Base-by-base conservation (phyloP, 2,888 invertebrate species). In the Marasmarcha lunaedactyla region DNA sequence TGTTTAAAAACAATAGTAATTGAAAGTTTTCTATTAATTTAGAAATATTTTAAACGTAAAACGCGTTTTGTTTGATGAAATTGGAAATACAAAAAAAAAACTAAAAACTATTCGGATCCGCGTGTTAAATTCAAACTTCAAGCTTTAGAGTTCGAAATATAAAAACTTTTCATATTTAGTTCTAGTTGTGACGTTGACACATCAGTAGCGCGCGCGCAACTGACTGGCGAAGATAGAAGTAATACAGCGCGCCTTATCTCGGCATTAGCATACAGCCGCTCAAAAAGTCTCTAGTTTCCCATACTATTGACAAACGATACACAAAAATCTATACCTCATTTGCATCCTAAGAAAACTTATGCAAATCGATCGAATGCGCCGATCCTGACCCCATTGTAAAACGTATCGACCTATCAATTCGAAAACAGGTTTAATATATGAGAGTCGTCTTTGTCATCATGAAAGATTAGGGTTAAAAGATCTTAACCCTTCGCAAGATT, bases 301-400 rank as follows among this genome's bases (percentile, higher is more conserved):
- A 78, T 74, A 71, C 55, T 54, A 50, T 50, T 48, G 61, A 64
- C 54, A 66, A 62, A 20, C 20, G 20, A 20, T 20, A 20, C 20
- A 20, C 58, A 61, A 62, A 65, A 63, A 63, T 66, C 59, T 63
- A 59, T 60, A 56, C 59, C 59, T 57, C 57, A 81, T 81, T 79
- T 73, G 72, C 81, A 81, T 73, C 57, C 62, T 67, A 77, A 78
- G 77, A 70, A 73, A 70, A 62, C 67, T 53, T 77, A 79, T 78
- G 79, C 79, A 78, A 79, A 79, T 74, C 61, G 55, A 54, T 54
- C 53, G 59, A 60, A 68, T 69, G 64, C 63, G 49, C 64, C 20
- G 20, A 20, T 20, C 20, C 20, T 20, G 20, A 20, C 20, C 57
- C 59, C 54, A 63, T 76, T 73, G 70, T 42, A 47, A 52, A 54